Conservation (phyloP, 2,888 invertebrate species). For the Helobdella robusta region DNA sequence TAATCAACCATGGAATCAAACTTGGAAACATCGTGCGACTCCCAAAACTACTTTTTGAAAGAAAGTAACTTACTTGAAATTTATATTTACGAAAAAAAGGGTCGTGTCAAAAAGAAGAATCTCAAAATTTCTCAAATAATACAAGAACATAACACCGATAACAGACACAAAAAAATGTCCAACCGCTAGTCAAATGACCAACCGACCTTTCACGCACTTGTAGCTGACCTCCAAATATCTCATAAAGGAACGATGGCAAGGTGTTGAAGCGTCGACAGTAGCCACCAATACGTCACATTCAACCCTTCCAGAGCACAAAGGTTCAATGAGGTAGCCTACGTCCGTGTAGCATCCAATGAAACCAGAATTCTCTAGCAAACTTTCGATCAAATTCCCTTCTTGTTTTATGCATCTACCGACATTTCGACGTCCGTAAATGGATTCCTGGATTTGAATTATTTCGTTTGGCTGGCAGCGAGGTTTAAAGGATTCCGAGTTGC, state of each 20-base stretch:
- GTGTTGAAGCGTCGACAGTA: not conserved
- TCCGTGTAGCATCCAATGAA: slow-evolving; percentile 6
- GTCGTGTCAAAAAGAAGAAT: too few relatives aligned
- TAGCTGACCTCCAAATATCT: not conserved
- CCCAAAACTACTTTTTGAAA: too few relatives aligned
- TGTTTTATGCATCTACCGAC: not conserved
- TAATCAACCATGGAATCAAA: too few relatives aligned
- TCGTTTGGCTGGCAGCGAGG: not conserved
- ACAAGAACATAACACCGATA: too few relatives aligned
- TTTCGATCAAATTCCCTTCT: not conserved
- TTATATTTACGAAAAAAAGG: too few relatives aligned
- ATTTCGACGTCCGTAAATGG: slow-evolving; percentile 11
- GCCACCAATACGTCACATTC: not conserved
- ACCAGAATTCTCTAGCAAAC: too few relatives aligned
- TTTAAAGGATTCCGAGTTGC: slow-evolving; percentile 1
- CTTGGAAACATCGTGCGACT: too few relatives aligned
- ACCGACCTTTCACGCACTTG: slow-evolving; percentile 1
- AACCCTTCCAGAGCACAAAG: not conserved
- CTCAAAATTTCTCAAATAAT: too few relatives aligned
- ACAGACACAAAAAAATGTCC: too few relatives aligned
- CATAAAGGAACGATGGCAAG: not conserved
- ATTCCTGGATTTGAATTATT: not conserved
- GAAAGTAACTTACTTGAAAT: too few relatives aligned
- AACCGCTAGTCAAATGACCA: too few relatives aligned
- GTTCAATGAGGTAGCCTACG: not conserved